These are phyloP conservation scores for Macrosoma leucophasiata DNA, from an alignment of 2,888 invertebrate genomes.

Conservation along the genomic window DNA sequence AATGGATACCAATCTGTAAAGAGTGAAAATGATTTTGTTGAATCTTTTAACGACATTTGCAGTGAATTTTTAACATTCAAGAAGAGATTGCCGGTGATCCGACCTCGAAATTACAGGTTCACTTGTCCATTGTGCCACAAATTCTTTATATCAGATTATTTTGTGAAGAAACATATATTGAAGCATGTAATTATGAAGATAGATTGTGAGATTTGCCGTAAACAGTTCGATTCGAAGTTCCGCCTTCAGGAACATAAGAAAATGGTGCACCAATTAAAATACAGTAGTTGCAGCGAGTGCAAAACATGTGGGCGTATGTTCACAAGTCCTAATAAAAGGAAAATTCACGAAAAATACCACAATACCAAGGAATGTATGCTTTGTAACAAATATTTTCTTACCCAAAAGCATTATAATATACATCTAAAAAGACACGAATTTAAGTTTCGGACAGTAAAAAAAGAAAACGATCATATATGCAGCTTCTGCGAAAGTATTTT, in stretches of 20 bases:
- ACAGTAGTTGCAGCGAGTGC: slow-evolving; percentile 34
- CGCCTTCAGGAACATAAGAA: slow-evolving; percentile 52
- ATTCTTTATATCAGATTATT: slow-evolving; percentile 58
- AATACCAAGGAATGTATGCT: slow-evolving; percentile 39
- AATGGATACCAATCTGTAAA: slow-evolving; percentile 41
- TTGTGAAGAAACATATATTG: slow-evolving; percentile 47
- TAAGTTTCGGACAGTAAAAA: slow-evolving; percentile 35
- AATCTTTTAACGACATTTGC: slow-evolving; percentile 34
- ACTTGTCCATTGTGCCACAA: slow-evolving; percentile 56
- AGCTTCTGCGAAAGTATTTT: slow-evolving; percentile 62
- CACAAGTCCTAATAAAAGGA: slow-evolving; percentile 31
- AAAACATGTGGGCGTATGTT: slow-evolving; percentile 46
- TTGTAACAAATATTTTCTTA: slow-evolving; percentile 45
- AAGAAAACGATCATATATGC: slow-evolving; percentile 39
- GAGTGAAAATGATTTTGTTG: slow-evolving; percentile 18
- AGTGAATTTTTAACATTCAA: slow-evolving; percentile 58
- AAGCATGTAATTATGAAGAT: slow-evolving; percentile 41
- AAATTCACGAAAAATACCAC: slow-evolving; percentile 41
- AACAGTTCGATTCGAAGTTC: slow-evolving; percentile 48
- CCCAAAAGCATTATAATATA: slow-evolving; percentile 38
- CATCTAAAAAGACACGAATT: slow-evolving; percentile 50
- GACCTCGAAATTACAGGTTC: slow-evolving; percentile 30
- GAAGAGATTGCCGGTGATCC: slow-evolving; percentile 34
- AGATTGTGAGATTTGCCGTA: slow-evolving; percentile 39
- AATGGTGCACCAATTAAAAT: slow-evolving; percentile 41